phyloP scores from a whole-genome alignment of 2,888 invertebrate species.

The Campoplex capitator region DNA sequence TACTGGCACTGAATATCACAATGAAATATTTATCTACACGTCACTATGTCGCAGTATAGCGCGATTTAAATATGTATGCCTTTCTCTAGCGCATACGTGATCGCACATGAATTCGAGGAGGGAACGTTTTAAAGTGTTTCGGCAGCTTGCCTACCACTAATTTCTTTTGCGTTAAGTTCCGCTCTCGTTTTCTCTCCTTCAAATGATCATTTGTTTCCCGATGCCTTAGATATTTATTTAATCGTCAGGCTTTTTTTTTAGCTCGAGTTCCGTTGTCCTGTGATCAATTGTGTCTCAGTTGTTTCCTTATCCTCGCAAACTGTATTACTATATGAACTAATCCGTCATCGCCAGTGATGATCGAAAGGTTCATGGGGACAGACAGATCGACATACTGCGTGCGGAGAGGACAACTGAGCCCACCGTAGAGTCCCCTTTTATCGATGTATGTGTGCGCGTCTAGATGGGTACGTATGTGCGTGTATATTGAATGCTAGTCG shows the following conservation, averaged over 20 bases:
- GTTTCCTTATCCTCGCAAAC: background rate
- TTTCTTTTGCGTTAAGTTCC: background rate
- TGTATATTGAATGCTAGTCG: background rate
- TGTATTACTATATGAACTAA: background rate
- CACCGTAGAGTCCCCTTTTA: background rate
- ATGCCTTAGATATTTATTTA: background rate
- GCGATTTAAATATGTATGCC: background rate
- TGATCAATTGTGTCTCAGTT: background rate
- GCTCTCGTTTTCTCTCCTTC: background rate
- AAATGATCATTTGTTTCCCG: constrained; percentile 17
- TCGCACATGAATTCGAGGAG: constrained; percentile 9
- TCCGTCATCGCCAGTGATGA: background rate
- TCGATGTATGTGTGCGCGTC: background rate
- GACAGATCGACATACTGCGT: background rate
- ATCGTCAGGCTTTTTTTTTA: background rate
- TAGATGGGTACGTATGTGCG: background rate
- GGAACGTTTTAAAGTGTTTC: constrained; percentile 14
- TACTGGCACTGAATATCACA: background rate
- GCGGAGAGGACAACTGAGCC: background rate
- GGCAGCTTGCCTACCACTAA: constrained; percentile 13
- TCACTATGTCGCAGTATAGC: background rate
- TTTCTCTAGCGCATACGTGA: constrained; percentile 5
- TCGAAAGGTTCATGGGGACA: background rate
- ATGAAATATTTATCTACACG: constrained; percentile 5
- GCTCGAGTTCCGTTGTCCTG: constrained; percentile 2